Conservation (phyloP, 1,140 invertebrate genomes). For the Plodia interpunctella region DNA sequence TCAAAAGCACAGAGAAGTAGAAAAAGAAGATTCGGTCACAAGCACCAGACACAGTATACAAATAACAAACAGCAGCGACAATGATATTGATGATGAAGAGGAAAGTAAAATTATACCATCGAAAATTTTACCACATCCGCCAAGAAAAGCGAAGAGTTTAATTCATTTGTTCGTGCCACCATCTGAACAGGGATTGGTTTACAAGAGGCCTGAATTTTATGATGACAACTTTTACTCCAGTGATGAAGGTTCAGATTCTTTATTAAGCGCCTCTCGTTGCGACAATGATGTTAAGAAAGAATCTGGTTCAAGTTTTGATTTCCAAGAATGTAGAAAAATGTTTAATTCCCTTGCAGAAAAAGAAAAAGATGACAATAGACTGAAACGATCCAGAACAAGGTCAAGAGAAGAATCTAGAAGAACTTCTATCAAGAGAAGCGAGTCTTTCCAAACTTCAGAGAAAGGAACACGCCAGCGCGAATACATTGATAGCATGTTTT, state of each 20-base stretch:
- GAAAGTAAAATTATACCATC: conserved; percentile 80
- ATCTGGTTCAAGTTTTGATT: conserved; percentile 55
- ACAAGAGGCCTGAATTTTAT: conserved; percentile 80
- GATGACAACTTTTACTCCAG: conserved; percentile 80
- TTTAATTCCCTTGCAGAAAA: conserved; percentile 76
- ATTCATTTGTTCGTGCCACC: conserved; percentile 76
- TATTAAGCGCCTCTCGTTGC: conserved; percentile 81
- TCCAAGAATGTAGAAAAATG: conserved; percentile 72
- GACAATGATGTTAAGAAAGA: conserved; percentile 59
- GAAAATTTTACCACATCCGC: conserved; percentile 81
- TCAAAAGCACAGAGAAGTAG: conserved; percentile 51
- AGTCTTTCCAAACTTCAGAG: conserved; percentile 74
- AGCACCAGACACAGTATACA: conserved; percentile 73
- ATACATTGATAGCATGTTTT: conserved; percentile 72
- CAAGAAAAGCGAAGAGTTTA: conserved; percentile 78
- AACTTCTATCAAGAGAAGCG: conserved; percentile 68
- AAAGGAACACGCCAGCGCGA: conserved; percentile 67
- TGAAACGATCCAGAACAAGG: conserved; percentile 48
- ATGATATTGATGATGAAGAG: conserved; percentile 46
- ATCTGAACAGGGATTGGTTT: conserved; percentile 67
- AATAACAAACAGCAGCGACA: conserved; percentile 55
- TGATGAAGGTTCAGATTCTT: conserved; percentile 83
- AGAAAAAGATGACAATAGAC: conserved; percentile 65
- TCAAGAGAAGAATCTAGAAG: conserved; percentile 60
- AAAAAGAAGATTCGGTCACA: conserved; percentile 73